Evolutionary conservation across 2,113 vertebrate genomes (phyloP), one percentile per base, ranked within the genome.

Genomic region (Aythya baeri): DNA sequence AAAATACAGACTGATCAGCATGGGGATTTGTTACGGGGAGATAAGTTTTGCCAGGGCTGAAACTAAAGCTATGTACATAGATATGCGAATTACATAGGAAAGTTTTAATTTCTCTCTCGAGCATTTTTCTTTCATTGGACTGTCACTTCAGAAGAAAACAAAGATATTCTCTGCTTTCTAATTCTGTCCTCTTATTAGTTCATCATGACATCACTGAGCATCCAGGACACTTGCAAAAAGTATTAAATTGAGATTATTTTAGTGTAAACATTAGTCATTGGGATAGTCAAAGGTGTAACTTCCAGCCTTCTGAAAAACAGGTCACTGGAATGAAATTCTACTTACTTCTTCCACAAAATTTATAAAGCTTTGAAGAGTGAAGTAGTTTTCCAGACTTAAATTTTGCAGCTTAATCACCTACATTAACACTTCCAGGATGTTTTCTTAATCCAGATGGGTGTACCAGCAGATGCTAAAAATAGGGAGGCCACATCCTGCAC

Each of bases 401-500:
- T 62, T 70, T 54, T 91, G 32, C 74, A 72, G 43, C 58, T 50
- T 22, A 6, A 13, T 89, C 57, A 79, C 87, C 63, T 83, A 16
- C 11, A 4, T 73, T 55, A 83, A 74, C 41, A 63, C 31, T 67
- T 83, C 31, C 65, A 94, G 91, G 88, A 97, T 91, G 91, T 93
- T 94, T 86, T 65, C 65, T 74, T 62, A 58, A 29, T 46, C 38
- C 27, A 79, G 22, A 57, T 38, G 68, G 75, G 85, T 61, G 75
- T 71, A 93, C 50, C 84, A 74, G 46, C 59, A 88, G 67, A 83
- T 59, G 89, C 25, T 90, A 95, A 91, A 96, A 86, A 90, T 88
- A 94, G 61, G 4, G 46, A 77, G 67, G 67, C 85, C 91, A 94
- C 72, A 86, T 96, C 91, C 87, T 94, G 91, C 49, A 66, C 44